Conservation (phyloP, 1,140 invertebrate genomes). For the Maconellicoccus hirsutus region DNA sequence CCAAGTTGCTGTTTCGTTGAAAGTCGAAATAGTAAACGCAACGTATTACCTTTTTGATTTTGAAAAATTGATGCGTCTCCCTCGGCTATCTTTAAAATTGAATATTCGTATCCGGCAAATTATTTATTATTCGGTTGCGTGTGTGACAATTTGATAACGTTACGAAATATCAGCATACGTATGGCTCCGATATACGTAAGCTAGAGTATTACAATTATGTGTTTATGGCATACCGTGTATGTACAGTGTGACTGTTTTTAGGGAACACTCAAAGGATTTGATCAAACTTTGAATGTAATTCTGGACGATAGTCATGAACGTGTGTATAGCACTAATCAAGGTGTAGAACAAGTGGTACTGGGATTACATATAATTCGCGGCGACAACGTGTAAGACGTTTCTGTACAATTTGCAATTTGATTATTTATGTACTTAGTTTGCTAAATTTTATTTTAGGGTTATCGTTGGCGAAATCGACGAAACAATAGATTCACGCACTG, state of each 20-base stretch:
- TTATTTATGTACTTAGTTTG: not conserved
- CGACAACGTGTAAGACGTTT: constrained; percentile 76
- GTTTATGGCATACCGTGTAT: constrained; percentile 25
- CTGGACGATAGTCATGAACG: constrained; percentile 95
- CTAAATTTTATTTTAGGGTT: constrained; percentile 46
- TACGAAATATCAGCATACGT: too few relatives aligned
- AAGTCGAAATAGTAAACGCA: too few relatives aligned
- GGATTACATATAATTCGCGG: constrained; percentile 94
- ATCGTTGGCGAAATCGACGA: constrained; percentile 88
- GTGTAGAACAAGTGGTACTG: constrained; percentile 91
- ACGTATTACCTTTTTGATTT: too few relatives aligned
- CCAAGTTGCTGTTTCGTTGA: too few relatives aligned
- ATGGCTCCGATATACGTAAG: not conserved
- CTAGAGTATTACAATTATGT: not conserved
- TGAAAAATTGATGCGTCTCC: too few relatives aligned
- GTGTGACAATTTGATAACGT: too few relatives aligned
- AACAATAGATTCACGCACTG: constrained; percentile 70
- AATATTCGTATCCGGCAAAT: too few relatives aligned
- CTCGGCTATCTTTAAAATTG: too few relatives aligned
- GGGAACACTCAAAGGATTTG: constrained; percentile 83
- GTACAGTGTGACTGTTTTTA: constrained; percentile 37
- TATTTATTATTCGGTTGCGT: too few relatives aligned
- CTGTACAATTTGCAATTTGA: not conserved
- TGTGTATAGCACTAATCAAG: constrained; percentile 81
- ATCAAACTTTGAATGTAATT: constrained; percentile 97